phyloP scores from a whole-genome alignment of 2,797 vertebrate genomes.

The Coreius guichenoti region DNA sequence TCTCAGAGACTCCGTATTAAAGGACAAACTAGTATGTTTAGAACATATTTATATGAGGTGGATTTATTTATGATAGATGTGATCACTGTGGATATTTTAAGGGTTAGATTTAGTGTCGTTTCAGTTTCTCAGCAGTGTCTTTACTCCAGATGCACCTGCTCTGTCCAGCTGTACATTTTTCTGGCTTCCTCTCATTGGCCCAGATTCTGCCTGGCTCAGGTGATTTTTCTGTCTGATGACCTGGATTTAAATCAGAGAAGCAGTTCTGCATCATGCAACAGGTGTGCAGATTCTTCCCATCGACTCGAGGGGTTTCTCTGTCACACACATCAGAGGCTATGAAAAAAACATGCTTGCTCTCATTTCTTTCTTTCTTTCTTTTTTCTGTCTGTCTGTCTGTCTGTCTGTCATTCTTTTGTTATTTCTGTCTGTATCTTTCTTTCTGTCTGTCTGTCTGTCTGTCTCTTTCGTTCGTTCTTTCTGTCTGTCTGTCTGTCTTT shows the following conservation, averaged over 20 bases:
- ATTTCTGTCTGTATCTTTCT: no score
- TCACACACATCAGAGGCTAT: neutral
- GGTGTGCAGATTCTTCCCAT: neutral
- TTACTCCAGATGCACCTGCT: constrained; percentile 11
- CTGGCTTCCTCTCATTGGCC: constrained; percentile 30
- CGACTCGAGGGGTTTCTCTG: neutral
- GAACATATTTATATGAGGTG: neutral
- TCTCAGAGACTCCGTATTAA: neutral
- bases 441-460: no score
- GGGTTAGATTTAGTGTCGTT: neutral
- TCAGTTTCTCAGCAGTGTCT: neutral
- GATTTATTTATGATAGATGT: neutral
- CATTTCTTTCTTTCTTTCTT: no score
- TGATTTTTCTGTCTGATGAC: constrained; percentile 35
- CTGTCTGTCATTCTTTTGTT: no score
- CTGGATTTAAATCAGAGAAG: constrained; percentile 44
- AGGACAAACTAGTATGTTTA: neutral
- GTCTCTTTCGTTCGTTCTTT: no score
- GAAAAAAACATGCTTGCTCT: neutral
- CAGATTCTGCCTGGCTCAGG: constrained; percentile 45
- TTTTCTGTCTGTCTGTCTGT: no score
- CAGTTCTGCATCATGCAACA: constrained; percentile 11
- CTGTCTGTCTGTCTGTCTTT: no score
- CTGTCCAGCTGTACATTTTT: constrained; percentile 41
- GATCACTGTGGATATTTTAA: neutral